phyloP scores from a whole-genome alignment of 2,888 invertebrate genomes.

The Xestia sexstrigata region DNA sequence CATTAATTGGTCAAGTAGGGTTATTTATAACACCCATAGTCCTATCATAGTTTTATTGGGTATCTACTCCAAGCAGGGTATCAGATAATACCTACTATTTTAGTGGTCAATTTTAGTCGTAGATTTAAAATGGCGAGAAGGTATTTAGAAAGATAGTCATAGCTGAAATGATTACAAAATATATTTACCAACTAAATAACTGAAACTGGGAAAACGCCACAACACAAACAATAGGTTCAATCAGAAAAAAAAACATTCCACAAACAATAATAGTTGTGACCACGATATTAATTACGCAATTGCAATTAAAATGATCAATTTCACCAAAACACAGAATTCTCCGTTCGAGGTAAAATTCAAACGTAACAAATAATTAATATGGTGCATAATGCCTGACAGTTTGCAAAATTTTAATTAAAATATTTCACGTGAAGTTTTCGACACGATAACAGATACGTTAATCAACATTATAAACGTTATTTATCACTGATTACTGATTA shows the following conservation, averaged over 20 bases:
- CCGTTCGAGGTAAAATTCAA: constrained; percentile 1
- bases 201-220: not conserved
- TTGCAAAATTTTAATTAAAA: constrained; percentile 26
- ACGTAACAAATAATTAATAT: constrained; percentile 26
- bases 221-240: constrained; percentile 10
- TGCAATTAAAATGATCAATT: constrained; percentile 23
- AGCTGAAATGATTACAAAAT: not conserved
- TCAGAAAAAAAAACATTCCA: not conserved
- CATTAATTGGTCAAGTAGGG: not conserved
- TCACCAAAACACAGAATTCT: not conserved
- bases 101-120: not conserved
- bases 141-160: not conserved
- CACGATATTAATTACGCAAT: not conserved
- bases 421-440: not conserved
- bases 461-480: not conserved
- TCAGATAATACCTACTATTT: not conserved
- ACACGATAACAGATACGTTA: not conserved
- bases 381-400: not conserved
- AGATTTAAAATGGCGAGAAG: not conserved
- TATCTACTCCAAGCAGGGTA: not conserved
- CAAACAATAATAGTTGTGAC: constrained; percentile 11
- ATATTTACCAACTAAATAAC: not conserved
- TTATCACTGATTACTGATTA: not conserved
- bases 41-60: not conserved
- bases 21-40: constrained; percentile 16